Percentiles rank a stretch among this genome's conserved stretches.
Conservation (phyloP, 2,888 invertebrate genomes). For the Leptogaster cylindrica region DNA sequence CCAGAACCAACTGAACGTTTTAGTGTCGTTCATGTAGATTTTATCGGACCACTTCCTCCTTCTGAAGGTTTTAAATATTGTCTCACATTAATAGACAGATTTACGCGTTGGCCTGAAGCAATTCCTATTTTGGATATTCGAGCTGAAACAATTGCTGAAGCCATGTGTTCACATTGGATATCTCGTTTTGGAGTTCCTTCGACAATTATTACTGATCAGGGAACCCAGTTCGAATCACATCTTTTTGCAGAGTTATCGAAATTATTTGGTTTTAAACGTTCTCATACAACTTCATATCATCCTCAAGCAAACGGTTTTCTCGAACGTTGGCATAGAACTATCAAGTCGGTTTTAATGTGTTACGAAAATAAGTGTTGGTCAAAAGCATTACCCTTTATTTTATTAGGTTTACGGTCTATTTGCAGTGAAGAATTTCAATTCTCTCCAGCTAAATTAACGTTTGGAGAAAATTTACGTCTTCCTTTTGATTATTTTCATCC, state of each 20-base stretch:
- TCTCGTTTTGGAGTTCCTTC: constrained; percentile 34
- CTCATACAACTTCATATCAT: constrained; percentile 54
- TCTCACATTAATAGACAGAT: constrained; percentile 26
- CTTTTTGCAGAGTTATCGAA: constrained; percentile 13
- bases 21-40: constrained; percentile 20
- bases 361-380: too few species aligned
- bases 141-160: constrained; percentile 45
- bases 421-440: constrained; percentile 53
- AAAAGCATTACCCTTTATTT: constrained; percentile 52
- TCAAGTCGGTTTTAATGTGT: too few species aligned
- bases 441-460: constrained; percentile 54
- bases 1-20: too few species aligned
- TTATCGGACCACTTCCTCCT: neutral
- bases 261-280: constrained; percentile 1
- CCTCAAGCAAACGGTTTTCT: constrained; percentile 57
- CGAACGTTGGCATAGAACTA: constrained; percentile 57
- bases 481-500: constrained; percentile 49
- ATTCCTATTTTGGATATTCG: constrained; percentile 17
- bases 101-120: constrained; percentile 27
- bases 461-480: constrained; percentile 51
- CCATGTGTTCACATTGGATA: constrained; percentile 10
- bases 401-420: constrained; percentile 54
- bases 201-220: constrained; percentile 20
- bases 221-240: constrained; percentile 36
- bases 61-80: constrained; percentile 32